Percentiles rank a stretch among this genome's conserved stretches.
phyloP scores from a whole-genome alignment of 2,113 vertebrate genomes.

The Sylvicapra grimmia region DNA sequence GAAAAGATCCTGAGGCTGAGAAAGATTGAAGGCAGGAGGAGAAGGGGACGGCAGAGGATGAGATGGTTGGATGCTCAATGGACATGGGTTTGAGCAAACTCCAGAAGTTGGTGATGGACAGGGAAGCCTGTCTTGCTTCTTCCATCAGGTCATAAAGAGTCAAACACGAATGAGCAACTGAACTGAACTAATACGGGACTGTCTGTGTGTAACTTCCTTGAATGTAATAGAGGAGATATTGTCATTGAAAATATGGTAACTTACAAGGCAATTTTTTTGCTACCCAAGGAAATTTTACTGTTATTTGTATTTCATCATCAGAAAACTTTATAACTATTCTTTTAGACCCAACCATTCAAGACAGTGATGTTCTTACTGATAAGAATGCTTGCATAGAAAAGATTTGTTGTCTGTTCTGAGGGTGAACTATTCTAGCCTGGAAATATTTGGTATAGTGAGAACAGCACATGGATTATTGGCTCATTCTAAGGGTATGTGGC shows the following conservation, averaged over 20 bases:
- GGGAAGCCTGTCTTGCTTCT: neutral
- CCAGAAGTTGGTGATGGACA: neutral
- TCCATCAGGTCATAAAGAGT: neutral
- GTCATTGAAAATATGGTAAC: constrained; percentile 45
- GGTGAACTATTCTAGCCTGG: constrained; percentile 39
- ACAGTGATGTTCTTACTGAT: constrained; percentile 1
- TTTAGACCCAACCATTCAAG: constrained; percentile 56
- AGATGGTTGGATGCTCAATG: neutral
- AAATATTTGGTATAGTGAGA: constrained; percentile 24
- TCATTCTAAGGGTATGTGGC: constrained; percentile 66
- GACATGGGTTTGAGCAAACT: neutral
- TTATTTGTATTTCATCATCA: constrained; percentile 72
- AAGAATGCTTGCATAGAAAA: constrained; percentile 33
- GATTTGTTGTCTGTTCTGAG: constrained; percentile 60
- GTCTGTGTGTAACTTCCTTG: constrained; percentile 47
- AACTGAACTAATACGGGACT: neutral
- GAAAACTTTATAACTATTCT: constrained; percentile 64
- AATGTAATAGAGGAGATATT: constrained; percentile 42
- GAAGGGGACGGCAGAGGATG: neutral
- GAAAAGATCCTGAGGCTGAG: neutral
- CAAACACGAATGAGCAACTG: neutral
- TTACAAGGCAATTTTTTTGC: constrained; percentile 15
- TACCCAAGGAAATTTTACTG: constrained; percentile 59
- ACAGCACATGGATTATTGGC: constrained; percentile 63
- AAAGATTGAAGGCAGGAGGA: neutral